Evolutionary conservation across 2,797 vertebrate genomes (phyloP), one percentile per base, ranked within the genome.

Genomic region (Gobionotothen gibberifrons): DNA sequence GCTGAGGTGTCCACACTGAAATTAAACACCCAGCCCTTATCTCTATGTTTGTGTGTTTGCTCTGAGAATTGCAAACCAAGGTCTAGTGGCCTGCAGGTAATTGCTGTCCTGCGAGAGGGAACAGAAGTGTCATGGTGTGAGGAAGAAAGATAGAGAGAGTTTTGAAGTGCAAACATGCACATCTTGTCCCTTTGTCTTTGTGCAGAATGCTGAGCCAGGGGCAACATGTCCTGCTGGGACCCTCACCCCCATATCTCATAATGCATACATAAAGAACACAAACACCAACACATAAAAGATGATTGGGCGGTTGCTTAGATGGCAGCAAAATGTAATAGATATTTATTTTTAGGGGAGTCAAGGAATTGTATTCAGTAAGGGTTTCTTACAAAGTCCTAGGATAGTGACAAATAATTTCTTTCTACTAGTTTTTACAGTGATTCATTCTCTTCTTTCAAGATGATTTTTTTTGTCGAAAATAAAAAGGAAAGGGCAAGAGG

Each of bases 21-120:
- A 49, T 56, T 2, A 66, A 58, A 74, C 29, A 42, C 46, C 4
- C 43, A 56, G 56, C 19, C 10, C 42, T 48, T 58, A 67, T 68
- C 48, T 70, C 47, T 53, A 22, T 69, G 51, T 81, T 72, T 74
- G 76, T 79, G 65, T 67, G 67, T 79, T 80, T 78, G 71, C 73
- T 70, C 52, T 39, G 75, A 72, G 49, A 64, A 75, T 73, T 12
- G 69, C 78, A 57, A 77, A 69, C 8, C 46, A 54, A 76, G 69
- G 61, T 66, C 43, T 49, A 48, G 17, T 0, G 32, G 63, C 76
- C 81, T 79, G 80, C 63, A 86, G 86, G 79, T 78, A 82, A 80
- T 69, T 78, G 46, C 65, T 67, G 79, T 79, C 82, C 73, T 56
- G 44, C 1, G 11, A 81, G 77, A 76, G 56, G 59, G 56, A 82